Percentiles rank a stretch among this genome's conserved stretches.
These are phyloP conservation scores for Argyra leucocephala DNA, from an alignment of 2,888 invertebrate genomes.

Conservation along the genomic window DNA sequence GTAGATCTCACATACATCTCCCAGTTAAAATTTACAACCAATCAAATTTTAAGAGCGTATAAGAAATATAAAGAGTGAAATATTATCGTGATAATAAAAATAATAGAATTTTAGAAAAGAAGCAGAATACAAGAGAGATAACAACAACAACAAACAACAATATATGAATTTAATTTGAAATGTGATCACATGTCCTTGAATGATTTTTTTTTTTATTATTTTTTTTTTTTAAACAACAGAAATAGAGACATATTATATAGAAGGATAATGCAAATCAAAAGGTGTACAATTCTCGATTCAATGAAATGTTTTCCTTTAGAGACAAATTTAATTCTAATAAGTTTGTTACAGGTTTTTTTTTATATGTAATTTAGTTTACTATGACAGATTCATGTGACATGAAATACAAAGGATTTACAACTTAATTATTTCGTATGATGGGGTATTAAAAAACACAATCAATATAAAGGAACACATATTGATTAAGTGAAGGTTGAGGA, in stretches of 20 bases:
- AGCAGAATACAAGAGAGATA: background rate
- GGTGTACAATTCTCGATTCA: background rate
- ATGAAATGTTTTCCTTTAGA: background rate
- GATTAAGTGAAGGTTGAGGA: background rate
- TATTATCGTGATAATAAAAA: background rate
- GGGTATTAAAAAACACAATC: no score
- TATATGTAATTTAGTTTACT: no score
- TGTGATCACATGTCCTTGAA: background rate
- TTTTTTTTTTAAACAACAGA: no score
- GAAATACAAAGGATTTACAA: background rate
- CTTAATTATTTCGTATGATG: background rate
- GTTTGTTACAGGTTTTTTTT: background rate
- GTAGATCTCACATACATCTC: no score
- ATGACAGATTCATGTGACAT: background rate
- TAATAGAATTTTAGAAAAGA: background rate
- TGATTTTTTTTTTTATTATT: no score
- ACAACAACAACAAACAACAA: background rate
- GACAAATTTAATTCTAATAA: background rate
- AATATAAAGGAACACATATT: background rate
- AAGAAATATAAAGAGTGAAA: no score
- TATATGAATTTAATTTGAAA: background rate
- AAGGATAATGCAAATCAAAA: conserved; percentile 6
- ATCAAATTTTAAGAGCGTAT: no score
- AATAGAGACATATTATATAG: no score
- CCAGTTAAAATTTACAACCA: background rate